Base-by-base conservation (phyloP, 1,140 invertebrate genomes). In the Ips nitidus region DNA sequence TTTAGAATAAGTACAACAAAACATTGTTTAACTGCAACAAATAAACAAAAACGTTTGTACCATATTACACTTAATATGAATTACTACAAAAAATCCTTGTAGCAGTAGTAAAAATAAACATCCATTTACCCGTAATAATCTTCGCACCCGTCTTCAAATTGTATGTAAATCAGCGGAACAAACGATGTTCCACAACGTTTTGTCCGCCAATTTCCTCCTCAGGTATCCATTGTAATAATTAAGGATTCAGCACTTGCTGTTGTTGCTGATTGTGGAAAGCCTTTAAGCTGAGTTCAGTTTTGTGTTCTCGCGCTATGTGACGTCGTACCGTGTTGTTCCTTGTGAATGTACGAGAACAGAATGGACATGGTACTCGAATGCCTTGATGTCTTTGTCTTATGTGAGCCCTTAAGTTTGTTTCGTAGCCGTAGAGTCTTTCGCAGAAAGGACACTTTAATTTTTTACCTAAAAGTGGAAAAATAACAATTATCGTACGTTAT, bases 381-480 rank as follows among this genome's bases (percentile, higher is more conserved):
- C 93, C 93, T 82, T 94, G 93, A 81, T 95, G 93, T 75, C 93
- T 88, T 78, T 94, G 93, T 56, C 93, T 83, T 78, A 95, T 94
- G 81, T 95, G 93, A 52, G 93, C 93, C 52, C 93, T 87, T 76
- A 95, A 82, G 80, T 95, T 95, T 78, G 93, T 95, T 84, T 95
- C 93, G 80, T 95, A 95, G 47, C 93, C 92, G 81, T 95, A 95
- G n/a, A 94, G 84, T 75, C 93, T 87, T 81, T 95, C 93, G 84
- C 93, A 95, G 80, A 92, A 94, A 76, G 93, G 91, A 82, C 93
- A 95, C 83, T 94, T 94, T 69, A 95, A 83, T 82, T 94, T 94
- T 82, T 93, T 94, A 74, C 91, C 92, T 94, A 82, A 82, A 68
- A 71, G 58, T 2, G 5, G 0, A 56, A 56, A 37, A 56, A 37